Base-by-base conservation (phyloP, 2,113 vertebrate species). In the Hypocryptadius cinnamomeus region DNA sequence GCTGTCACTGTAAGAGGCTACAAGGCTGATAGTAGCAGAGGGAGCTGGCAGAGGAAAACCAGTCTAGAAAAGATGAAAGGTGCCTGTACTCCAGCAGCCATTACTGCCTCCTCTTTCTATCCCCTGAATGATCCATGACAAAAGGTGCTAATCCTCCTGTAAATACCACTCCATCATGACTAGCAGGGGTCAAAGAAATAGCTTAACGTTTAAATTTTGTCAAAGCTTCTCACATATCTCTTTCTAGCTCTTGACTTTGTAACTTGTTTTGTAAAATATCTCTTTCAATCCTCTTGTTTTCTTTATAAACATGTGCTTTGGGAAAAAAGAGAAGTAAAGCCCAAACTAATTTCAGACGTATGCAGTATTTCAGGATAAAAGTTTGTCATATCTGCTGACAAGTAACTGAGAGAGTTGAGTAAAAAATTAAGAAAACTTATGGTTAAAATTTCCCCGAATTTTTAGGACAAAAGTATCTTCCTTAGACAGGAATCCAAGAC, bases 91-190 rank as follows among this genome's bases (percentile, higher is more conserved):
- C 39, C 20, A 59, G 44, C 72, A 90, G 56, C 68, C 5, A 3
- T 84, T 89, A 72, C 14, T 89, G 51, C n/a, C 83, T 76, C 15
- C 37, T 83, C 56, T 78, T 90, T 86, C 3, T 0, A 57, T 80
- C 28, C 92, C 60, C 57, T 68, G 56, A 69, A 64, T 59, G 77
- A 94, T 78, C 51, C 44, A 68, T 79, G 80, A 64, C 24, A 56
- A 92, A 92, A 89, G 56, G 80, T 87, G 88, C 40, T 94, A 92
- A 96, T 96, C 83, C 83, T 85, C 44, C 73, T 57, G 44, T 89
- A 92, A 95, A 87, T 81, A 95, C 61, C 69, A 72, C 40, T 92
- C 90, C n/a, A 64, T 88, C 77, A 81, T 30, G 65, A 74, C 59
- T 68, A 91, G n/a, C 48, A 82, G 44, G 28, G 70, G 77, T 92